A percentile compares a stretch with the other conserved stretches of the same genome.
Evolutionary conservation across 2,888 invertebrate species (phyloP).

Genomic region (Eudasyphora cyanicolor): DNA sequence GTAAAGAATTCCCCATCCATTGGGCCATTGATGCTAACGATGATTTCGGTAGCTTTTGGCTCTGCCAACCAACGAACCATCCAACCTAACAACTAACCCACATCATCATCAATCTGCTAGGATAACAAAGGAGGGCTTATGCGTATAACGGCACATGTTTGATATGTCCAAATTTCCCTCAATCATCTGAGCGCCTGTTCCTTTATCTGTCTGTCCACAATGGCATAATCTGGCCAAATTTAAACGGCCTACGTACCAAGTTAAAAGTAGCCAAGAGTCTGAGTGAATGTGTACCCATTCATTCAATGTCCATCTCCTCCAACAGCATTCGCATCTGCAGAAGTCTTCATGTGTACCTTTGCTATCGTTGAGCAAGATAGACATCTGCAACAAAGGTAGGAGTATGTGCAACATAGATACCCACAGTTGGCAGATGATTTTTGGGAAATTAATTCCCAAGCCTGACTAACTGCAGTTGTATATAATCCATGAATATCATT

Average conservation of each 20-base stretch:
- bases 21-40: not conserved
- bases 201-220: not conserved
- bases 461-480: too few species aligned
- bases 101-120: not conserved
- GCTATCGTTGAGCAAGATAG: not conserved
- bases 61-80: not conserved
- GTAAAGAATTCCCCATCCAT: not conserved
- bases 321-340: not conserved
- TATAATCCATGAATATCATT: too few species aligned
- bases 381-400: too few species aligned
- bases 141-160: not conserved
- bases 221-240: not conserved
- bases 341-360: not conserved
- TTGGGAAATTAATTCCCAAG: too few species aligned
- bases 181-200: conserved; percentile 28
- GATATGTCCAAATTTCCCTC: not conserved
- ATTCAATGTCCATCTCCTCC: not conserved
- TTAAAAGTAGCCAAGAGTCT: not conserved
- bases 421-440: too few species aligned
- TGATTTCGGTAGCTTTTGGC: not conserved
- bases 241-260: not conserved
- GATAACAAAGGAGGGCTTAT: not conserved
- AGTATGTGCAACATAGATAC: too few species aligned
- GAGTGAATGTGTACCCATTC: not conserved
- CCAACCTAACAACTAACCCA: too few species aligned